These are phyloP conservation scores for Metopolophium dirhodum DNA, from an alignment of 1,140 invertebrate genomes.

Conservation along the genomic window DNA sequence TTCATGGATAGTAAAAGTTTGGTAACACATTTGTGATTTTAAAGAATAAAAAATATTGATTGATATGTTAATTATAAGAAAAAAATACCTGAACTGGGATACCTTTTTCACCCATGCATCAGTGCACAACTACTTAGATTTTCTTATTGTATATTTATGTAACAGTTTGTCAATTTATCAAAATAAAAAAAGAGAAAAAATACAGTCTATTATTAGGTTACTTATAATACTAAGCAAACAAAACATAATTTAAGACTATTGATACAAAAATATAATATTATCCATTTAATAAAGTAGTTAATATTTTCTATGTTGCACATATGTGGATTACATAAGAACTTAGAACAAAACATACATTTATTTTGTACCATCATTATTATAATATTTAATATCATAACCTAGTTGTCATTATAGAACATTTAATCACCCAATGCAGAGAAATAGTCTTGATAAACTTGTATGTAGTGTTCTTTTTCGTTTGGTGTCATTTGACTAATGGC, in stretches of 20 bases:
- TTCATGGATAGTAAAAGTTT: neutral
- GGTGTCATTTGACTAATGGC: slow-evolving; percentile 90
- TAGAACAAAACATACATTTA: neutral
- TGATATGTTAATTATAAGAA: neutral
- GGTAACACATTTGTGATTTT: neutral
- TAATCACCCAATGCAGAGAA: slow-evolving; percentile 83
- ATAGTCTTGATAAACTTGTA: slow-evolving; percentile 91
- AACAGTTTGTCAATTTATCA: neutral
- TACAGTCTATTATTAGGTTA: neutral
- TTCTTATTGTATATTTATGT: neutral
- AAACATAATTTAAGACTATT: slow-evolving; percentile 10
- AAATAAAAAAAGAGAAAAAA: slow-evolving; percentile 1
- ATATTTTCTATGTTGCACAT: neutral
- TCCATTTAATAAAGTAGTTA: neutral
- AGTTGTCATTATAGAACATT: slow-evolving; percentile 50
- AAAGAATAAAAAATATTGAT: neutral
- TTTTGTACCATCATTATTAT: neutral
- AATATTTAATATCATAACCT: neutral
- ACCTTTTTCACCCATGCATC: neutral
- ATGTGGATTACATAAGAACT: neutral
- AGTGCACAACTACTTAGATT: neutral
- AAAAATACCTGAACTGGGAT: neutral
- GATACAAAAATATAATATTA: neutral
- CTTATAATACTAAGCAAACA: neutral
- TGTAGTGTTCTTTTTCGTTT: slow-evolving; percentile 91